A percentile compares a stretch with the other conserved stretches of the same genome.
Conservation (phyloP, 2,888 invertebrate genomes). For the Craniophora ligustri region DNA sequence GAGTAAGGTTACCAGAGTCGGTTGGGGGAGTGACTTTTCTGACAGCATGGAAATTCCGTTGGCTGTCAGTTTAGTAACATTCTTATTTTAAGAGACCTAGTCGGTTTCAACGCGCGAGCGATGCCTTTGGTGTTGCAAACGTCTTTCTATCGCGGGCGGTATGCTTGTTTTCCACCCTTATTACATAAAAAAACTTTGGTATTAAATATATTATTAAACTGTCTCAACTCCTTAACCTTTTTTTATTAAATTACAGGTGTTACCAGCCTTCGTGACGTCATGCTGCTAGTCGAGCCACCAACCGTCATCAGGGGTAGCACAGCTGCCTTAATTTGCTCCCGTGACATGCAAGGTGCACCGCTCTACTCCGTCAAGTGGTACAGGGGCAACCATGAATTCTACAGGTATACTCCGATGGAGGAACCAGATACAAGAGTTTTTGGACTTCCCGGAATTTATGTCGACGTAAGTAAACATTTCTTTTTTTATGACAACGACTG, state of each 20-base stretch:
- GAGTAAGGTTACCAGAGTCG: too few relatives aligned
- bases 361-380: conserved; percentile 97
- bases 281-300: conserved; percentile 91
- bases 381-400: conserved; percentile 94
- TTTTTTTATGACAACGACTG: too few relatives aligned
- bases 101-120: too few relatives aligned
- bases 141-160: too few relatives aligned
- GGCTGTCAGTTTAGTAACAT: too few relatives aligned
- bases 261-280: conserved; percentile 91
- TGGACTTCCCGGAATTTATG: conserved; percentile 92
- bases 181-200: too few relatives aligned
- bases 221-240: background rate
- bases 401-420: conserved; percentile 93
- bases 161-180: too few relatives aligned
- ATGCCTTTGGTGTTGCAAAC: too few relatives aligned
- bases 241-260: conserved; percentile 83
- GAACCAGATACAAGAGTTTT: conserved; percentile 92
- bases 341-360: conserved; percentile 93
- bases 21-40: too few relatives aligned
- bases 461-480: conserved; percentile 93
- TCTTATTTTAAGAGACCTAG: too few relatives aligned
- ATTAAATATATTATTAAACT: too few relatives aligned
- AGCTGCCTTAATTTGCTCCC: conserved; percentile 92
- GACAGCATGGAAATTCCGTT: too few relatives aligned
- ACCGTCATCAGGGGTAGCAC: conserved; percentile 91